Base-by-base conservation (phyloP, 2,113 vertebrate genomes). In the mouse (Mus musculus) region DNA sequence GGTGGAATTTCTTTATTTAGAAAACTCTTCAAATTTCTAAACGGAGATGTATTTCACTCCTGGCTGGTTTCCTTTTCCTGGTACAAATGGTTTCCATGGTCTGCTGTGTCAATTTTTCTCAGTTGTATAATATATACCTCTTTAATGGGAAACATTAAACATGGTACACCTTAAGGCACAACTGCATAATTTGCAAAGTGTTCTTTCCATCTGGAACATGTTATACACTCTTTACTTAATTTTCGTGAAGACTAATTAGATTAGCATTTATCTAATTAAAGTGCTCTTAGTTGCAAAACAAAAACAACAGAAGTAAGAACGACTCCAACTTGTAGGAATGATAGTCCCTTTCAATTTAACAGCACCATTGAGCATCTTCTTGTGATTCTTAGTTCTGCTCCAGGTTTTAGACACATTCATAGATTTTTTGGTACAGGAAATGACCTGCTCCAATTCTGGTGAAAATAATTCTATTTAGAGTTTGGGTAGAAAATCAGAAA, bases 231-330 rank as follows among this genome's bases (percentile, higher is more conserved):
- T 87, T 71, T 73, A 69, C 36, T 95, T 85, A 75, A 85, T 75
- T 88, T 93, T 75, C 69, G 19, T 61, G 42, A 91, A 86, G 65
- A 54, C 59, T 88, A 85, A 67, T 76, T 84, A 86, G 65, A 65
- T 93, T 91, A 85, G 4, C 67, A 80, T 89, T 71, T 92, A 73
- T 46, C 59, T 97, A 78, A 84, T 87, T 26, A 86, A 91, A 94
- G 3, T 80, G 36, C 22, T 67, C 63, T 93, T 81, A 72, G 33
- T 87, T 69, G 17, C 63, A 95, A 96, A 96, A 52, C 3, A 10
- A 80, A 22, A 61, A 52, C 16, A 56, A 65, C 19, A 91, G 28
- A 77, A 93, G 73, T 46, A 81, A 82, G 85, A 95, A 87, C 10
- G 69, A 73, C 33, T 87, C 42, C 72, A 87, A 75, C 9, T 82